Percentiles rank a stretch among this genome's conserved stretches.
Evolutionary conservation across 2,888 invertebrate genomes (phyloP).

Genomic region (Malacosoma neustria): DNA sequence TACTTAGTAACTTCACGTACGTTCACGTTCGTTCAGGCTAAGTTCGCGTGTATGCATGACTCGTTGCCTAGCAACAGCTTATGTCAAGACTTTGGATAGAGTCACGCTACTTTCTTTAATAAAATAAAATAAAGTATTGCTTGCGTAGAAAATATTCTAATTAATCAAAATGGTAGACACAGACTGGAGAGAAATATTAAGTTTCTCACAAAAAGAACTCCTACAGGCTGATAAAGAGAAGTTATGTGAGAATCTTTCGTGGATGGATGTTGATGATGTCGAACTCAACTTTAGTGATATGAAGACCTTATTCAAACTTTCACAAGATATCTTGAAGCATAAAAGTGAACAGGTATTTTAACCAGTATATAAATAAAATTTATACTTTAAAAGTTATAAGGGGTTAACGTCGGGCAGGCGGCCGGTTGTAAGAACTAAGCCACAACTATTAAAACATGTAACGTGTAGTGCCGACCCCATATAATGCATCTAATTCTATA

Average conservation of each 20-base stretch:
- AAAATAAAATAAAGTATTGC: neutral
- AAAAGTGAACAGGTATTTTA: conserved; percentile 79
- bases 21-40: no score
- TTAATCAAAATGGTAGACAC: conserved; percentile 50
- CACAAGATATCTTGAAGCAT: conserved; percentile 80
- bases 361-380: no score
- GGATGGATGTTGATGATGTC: conserved; percentile 76
- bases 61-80: conserved; percentile 44
- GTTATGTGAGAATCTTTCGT: conserved; percentile 75
- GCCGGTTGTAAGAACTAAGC: no score
- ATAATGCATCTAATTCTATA: no score
- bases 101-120: neutral
- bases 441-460: no score
- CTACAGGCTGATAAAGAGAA: conserved; percentile 77
- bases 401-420: no score
- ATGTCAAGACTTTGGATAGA: no score
- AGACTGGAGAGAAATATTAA: conserved; percentile 76
- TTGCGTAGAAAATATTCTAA: conserved; percentile 2
- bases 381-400: no score
- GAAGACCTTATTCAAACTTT: conserved; percentile 72
- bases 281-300: conserved; percentile 72
- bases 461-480: no score
- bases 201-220: conserved; percentile 69
- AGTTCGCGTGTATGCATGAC: no score
- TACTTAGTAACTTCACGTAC: no score